A percentile compares a stretch with the other conserved stretches of the same genome.
These are phyloP conservation scores for Phataginus tetradactyla DNA, from an alignment of 2,797 vertebrate genomes.

Conservation along the genomic window DNA sequence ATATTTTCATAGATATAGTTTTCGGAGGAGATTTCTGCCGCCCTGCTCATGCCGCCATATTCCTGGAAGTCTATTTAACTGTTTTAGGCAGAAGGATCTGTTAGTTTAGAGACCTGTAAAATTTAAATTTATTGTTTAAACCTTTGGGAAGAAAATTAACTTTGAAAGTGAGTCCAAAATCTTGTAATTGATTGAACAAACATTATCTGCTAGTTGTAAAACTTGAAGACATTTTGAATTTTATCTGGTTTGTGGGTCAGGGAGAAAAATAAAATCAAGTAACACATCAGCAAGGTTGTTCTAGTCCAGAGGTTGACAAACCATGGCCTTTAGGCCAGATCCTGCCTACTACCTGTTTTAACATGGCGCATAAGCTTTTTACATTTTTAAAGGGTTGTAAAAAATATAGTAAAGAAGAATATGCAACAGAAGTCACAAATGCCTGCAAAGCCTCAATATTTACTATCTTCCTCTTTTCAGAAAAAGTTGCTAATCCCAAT, in stretches of 20 bases:
- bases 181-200: neutral
- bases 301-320: neutral
- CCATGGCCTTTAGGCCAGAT: neutral
- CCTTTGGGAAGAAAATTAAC: slow-evolving; percentile 8
- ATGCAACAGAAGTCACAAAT: neutral
- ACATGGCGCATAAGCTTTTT: neutral
- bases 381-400: neutral
- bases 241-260: neutral
- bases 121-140: slow-evolving; percentile 39
- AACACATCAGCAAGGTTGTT: neutral
- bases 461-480: neutral
- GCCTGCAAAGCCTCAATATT: neutral
- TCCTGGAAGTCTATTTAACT: neutral
- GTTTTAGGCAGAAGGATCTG: neutral
- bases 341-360: neutral
- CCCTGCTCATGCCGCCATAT: too few relatives aligned
- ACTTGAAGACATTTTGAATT: neutral
- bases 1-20: too few relatives aligned
- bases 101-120: neutral
- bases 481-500: neutral
- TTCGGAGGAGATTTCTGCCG: too few relatives aligned
- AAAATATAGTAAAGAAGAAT: neutral
- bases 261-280: neutral
- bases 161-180: neutral
- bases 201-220: neutral